Percentiles rank a stretch among this genome's conserved stretches.
phyloP scores from a whole-genome alignment of 2,888 invertebrate genomes.

The Tineola bisselliella region DNA sequence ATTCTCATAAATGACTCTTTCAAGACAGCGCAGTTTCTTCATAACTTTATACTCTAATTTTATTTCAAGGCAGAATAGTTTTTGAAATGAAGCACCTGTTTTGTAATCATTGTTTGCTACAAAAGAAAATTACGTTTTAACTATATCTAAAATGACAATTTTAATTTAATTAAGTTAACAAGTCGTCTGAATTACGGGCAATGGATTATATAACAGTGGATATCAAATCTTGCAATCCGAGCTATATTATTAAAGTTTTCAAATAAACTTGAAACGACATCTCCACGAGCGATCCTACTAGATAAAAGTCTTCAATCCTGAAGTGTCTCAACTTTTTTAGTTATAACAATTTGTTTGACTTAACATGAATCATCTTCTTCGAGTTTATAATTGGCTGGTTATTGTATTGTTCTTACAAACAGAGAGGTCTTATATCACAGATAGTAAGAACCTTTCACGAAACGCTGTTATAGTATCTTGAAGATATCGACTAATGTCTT shows the following conservation, averaged over 20 bases:
- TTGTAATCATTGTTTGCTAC: not conserved
- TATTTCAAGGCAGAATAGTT: not conserved
- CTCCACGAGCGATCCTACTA: not conserved
- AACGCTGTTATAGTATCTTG: not conserved
- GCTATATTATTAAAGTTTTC: not conserved
- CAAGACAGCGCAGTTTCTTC: constrained; percentile 19
- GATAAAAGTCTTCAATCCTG: not conserved
- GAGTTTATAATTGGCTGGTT: not conserved
- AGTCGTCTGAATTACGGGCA: too few relatives aligned
- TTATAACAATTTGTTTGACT: not conserved
- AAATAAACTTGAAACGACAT: not conserved
- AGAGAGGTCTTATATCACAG: not conserved
- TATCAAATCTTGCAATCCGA: not conserved
- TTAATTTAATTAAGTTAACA: too few relatives aligned
- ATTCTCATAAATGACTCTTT: constrained; percentile 20
- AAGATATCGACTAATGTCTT: constrained; percentile 10
- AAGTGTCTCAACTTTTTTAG: not conserved
- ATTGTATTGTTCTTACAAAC: not conserved
- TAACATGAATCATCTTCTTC: not conserved
- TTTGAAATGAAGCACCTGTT: not conserved
- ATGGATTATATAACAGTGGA: not conserved
- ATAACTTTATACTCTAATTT: constrained; percentile 18
- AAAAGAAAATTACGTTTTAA: not conserved
- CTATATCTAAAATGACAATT: not conserved
- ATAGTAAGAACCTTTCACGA: not conserved